Evolutionary conservation across 2,797 vertebrate species (phyloP), one percentile per base, ranked within the genome.

Genomic region (Semaprochilodus insignis): DNA sequence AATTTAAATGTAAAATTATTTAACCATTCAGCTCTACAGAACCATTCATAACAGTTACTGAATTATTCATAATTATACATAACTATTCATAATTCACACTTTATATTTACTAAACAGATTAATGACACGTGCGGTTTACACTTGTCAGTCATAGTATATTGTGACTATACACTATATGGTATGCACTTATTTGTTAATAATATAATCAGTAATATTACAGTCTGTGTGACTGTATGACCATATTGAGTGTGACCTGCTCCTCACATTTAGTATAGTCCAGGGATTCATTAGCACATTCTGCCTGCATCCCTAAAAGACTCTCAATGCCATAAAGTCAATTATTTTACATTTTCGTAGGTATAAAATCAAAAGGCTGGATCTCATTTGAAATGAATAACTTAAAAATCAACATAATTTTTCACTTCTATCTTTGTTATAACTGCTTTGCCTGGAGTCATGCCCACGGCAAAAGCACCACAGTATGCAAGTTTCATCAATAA

Each of bases 401-500:
- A 78, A 87, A 87, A 85, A 86, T 84, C 82, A 83, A 77, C 75
- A 85, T 83, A 16, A 77, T 87, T 81, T 83, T 81, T 83, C 73
- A 65, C 84, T 87, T 88, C 88, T 87, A 88, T 86, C 82, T 89
- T 88, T 87, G 85, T 88, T 88, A 76, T 84, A 87, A 80, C 82
- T 81, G 88, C 52, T 88, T 85, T 82, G 85, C 83, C 77, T 81
- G 87, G 76, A 83, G 77, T 83, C 86, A 88, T 85, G 86, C 87
- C 89, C 86, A 81, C 81, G 84, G 88, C 88, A 71, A 86, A 91
- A 72, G 59, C 75, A 88, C 83, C 87, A 88, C 88, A 81, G 76
- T 78, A 72, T 81, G 76, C 66, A 77, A 85, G 88, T 91, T 86
- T 83, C 76, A 90, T 88, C 87, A 92, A 90, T 90, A 92, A 91